A percentile compares a stretch with the other conserved stretches of the same genome.
Evolutionary conservation across 1,140 invertebrate genomes (phyloP).

Genomic region (Apis mellifera): Amel_HAv3.1 CM009938.2:49001-49500

Average conservation of each 20-base stretch:
- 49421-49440: not conserved
- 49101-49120: constrained; percentile 6
- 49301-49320: not conserved
- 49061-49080: not conserved
- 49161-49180: not conserved
- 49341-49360: not conserved
- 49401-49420: not conserved
- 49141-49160: not conserved
- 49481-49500: too few relatives aligned
- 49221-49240: not conserved
- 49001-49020: not conserved
- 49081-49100: constrained; percentile 1
- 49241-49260: not conserved
- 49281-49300: not conserved
- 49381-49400: not conserved
- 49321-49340: not conserved
- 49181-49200: not conserved
- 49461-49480: too few relatives aligned
- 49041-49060: not conserved
- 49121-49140: constrained; percentile 22
- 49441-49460: not conserved
- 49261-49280: not conserved
- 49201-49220: not conserved
- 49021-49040: too few relatives aligned
- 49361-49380: not conserved